phyloP scores from a whole-genome alignment of 92 coral and sea anemone genomes.

The Galaxea fascicularis region DNA sequence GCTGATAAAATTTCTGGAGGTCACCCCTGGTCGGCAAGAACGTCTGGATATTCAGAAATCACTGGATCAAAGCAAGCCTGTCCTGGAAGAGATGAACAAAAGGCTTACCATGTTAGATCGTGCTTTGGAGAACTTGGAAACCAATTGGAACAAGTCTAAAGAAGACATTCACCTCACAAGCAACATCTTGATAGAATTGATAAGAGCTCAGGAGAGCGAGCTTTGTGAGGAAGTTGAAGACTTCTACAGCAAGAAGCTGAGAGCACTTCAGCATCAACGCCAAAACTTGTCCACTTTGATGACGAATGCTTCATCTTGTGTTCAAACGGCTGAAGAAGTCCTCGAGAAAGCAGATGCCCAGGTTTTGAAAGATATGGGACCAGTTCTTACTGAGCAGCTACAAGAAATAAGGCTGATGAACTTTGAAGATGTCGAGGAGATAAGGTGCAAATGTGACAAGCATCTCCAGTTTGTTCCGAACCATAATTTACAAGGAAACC shows the following conservation, averaged over 20 bases:
- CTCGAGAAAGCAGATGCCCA: constrained; percentile 57
- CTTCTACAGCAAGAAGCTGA: constrained; percentile 73
- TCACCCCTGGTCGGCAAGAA: constrained; percentile 84
- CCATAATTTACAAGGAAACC: constrained; percentile 43
- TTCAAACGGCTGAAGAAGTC: constrained; percentile 76
- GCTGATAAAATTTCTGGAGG: constrained; percentile 78
- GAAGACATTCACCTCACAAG: constrained; percentile 66
- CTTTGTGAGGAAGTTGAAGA: constrained; percentile 61
- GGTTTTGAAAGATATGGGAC: constrained; percentile 70
- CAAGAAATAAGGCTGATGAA: constrained; percentile 77
- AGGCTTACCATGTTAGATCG: constrained; percentile 63
- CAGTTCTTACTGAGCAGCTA: constrained; percentile 73
- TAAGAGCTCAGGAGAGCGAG: constrained; percentile 71
- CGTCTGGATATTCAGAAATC: constrained; percentile 77
- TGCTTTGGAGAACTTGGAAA: constrained; percentile 40
- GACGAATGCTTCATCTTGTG: constrained; percentile 67
- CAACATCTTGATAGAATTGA: constrained; percentile 54
- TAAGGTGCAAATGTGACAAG: constrained; percentile 54
- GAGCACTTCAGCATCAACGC: constrained; percentile 58
- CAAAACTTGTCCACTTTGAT: constrained; percentile 64
- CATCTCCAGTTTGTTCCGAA: constrained; percentile 69
- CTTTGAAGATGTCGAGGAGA: constrained; percentile 63
- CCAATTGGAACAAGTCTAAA: constrained; percentile 50
- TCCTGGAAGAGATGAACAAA: constrained; percentile 66
- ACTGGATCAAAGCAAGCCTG: constrained; percentile 81